These are phyloP conservation scores for Kryptopterus vitreolus DNA, from an alignment of 2,797 vertebrate genomes.

Conservation along the genomic window DNA sequence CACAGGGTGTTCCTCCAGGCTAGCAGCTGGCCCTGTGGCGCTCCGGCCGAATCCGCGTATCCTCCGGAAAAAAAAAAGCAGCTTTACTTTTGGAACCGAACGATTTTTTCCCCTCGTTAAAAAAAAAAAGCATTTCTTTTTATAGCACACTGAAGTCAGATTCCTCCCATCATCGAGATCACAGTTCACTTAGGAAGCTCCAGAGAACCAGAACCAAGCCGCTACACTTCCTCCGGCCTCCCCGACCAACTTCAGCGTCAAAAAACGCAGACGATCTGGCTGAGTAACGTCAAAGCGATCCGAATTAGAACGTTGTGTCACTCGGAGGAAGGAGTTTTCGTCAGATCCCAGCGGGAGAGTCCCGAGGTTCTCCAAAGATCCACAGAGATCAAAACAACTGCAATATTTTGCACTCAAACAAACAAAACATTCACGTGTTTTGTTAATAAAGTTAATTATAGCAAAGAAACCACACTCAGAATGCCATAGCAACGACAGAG, in stretches of 20 bases:
- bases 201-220: not conserved
- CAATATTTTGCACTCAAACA: too few relatives aligned
- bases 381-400: too few relatives aligned
- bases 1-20: conserved; percentile 44
- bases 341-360: not conserved
- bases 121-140: conserved; percentile 58
- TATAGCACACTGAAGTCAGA: conserved; percentile 52
- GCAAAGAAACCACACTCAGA: too few relatives aligned
- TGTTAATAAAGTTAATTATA: too few relatives aligned
- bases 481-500: too few relatives aligned
- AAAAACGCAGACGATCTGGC: not conserved
- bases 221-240: not conserved
- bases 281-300: not conserved
- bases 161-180: conserved; percentile 23
- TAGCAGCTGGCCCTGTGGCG: conserved; percentile 43
- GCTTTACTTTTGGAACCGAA: conserved; percentile 46
- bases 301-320: not conserved
- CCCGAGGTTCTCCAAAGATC: not conserved
- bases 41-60: conserved; percentile 64
- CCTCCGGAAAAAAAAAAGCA: conserved; percentile 59
- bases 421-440: not conserved
- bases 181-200: not conserved
- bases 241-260: not conserved
- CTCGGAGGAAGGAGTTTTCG: not conserved
- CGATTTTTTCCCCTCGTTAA: conserved; percentile 52